Evolutionary conservation across 2,113 vertebrate species (phyloP), one percentile per base, ranked within the genome.

Genomic region (Ceuthmochares aereus): DNA sequence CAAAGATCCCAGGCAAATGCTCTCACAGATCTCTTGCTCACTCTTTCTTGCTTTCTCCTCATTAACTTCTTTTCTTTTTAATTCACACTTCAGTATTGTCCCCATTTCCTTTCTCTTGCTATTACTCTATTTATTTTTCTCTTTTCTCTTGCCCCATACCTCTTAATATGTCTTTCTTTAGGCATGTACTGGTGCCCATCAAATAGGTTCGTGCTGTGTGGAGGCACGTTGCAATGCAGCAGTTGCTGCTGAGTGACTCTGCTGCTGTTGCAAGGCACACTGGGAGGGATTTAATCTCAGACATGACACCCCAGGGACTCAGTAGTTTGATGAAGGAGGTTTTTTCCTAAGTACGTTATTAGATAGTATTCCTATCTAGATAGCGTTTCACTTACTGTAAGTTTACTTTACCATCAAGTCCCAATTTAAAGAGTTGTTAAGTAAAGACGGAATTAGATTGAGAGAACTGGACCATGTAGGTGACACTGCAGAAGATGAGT

Each of bases 261-360:
- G 55, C 58, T 87, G 58, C 42, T 77, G 21, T 56, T 78, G 60
- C n/a, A 56, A 36, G 76, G 49, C 86, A 84, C 80, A 78, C 64
- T 72, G 21, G 56, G 73, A 94, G 56, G 73, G 84, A 89, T 94
- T 94, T 94, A 77, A 84, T 95, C 73, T 67, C 58, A 64, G 67
- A 11, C 30, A 29, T 22, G 58, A 51, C 56, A 56, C 66, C 45
- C 40, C 54, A 92, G 47, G 51, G 77, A 67, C 59, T 67, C 56
- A 51, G 51, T 7, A 67, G 76, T 92, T 34, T 74, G 52, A 87
- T 86, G 68, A 32, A 86, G 52, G 12, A 80, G 49, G 79, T 84
- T 84, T 17, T 54, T 87, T 29, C 70, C 70, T 49, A 77, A 70
- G 79, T 60, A 84, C 2, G 0, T 94, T 94, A 51, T 54, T 82